Percentiles rank a stretch among this genome's conserved stretches.
Conservation (phyloP, 2,113 vertebrate genomes). For the Petrocephalus zakoni region DNA sequence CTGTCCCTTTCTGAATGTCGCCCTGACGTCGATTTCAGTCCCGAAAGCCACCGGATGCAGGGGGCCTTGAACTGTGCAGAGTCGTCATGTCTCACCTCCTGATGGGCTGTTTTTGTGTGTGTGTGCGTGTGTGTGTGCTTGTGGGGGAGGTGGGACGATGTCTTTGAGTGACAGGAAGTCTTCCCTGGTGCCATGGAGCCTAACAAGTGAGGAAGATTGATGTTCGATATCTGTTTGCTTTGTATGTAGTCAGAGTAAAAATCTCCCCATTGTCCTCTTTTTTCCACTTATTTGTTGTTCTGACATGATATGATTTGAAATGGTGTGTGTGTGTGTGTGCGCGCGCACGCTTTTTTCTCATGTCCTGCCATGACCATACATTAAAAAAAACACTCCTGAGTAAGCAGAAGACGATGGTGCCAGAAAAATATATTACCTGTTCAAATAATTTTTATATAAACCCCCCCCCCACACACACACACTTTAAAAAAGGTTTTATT, state of each 20-base stretch:
- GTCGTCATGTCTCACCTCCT: background rate
- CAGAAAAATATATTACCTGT: background rate
- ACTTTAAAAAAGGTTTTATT: background rate
- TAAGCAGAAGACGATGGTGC: background rate
- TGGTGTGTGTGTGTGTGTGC: background rate
- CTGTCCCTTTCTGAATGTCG: slow-evolving; percentile 11
- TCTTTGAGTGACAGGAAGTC: background rate
- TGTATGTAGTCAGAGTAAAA: slow-evolving; percentile 5
- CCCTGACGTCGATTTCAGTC: background rate
- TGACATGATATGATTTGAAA: background rate
- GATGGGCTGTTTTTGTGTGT: background rate
- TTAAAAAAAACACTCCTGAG: background rate
- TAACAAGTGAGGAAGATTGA: background rate
- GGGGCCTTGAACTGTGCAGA: background rate
- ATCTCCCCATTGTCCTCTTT: background rate
- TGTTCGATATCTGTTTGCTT: background rate
- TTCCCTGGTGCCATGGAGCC: slow-evolving; percentile 5
- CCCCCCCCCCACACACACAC: too few species aligned
- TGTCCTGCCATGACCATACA: background rate
- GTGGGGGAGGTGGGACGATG: background rate
- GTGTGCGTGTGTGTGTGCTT: background rate
- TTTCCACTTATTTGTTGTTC: background rate
- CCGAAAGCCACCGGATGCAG: background rate
- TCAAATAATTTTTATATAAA: background rate
- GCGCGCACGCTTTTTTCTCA: background rate